A percentile compares a stretch with the other conserved stretches of the same genome.
phyloP scores from a whole-genome alignment of 2,888 invertebrate species.

The Drosophila maculinotata region DNA sequence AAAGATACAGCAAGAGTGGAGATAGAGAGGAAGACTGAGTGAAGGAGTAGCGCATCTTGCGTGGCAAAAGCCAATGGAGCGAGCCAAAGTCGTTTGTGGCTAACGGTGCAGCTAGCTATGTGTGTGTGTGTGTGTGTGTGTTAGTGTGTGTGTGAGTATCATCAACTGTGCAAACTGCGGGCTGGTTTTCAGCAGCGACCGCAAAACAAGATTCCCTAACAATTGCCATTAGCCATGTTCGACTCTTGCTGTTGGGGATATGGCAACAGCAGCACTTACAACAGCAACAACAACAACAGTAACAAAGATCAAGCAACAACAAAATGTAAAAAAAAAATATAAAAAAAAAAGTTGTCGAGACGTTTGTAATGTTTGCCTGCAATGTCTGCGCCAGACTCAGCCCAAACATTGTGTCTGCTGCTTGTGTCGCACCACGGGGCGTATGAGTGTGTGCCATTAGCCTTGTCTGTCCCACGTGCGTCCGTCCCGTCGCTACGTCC shows the following conservation, averaged over 20 bases:
- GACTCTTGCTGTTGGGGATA: constrained; percentile 48
- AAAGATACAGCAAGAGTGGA: constrained; percentile 7
- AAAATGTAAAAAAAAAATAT: constrained; percentile 20
- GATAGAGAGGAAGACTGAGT: neutral
- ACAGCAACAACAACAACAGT: constrained; percentile 21
- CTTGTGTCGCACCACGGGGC: constrained; percentile 60
- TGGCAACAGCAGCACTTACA: constrained; percentile 45
- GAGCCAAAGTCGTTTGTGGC: constrained; percentile 56
- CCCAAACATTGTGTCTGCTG: constrained; percentile 48
- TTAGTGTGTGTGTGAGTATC: constrained; percentile 17
- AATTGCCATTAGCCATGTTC: constrained; percentile 66
- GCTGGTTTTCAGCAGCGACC: constrained; percentile 38
- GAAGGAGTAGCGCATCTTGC: constrained; percentile 10
- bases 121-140: neutral
- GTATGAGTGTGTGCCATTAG: constrained; percentile 59
- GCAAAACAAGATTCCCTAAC: constrained; percentile 71
- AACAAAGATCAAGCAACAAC: constrained; percentile 36
- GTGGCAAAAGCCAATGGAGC: constrained; percentile 45
- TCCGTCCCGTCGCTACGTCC: constrained; percentile 5
- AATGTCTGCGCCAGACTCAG: constrained; percentile 46
- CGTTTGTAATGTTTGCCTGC: constrained; percentile 52
- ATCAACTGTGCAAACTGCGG: constrained; percentile 29
- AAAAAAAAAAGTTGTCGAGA: constrained; percentile 50
- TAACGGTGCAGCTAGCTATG: constrained; percentile 36
- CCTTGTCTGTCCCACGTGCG: constrained; percentile 31